These are phyloP conservation scores for Jordanella pulchra DNA, from an alignment of 2,797 vertebrate species.

Conservation along the genomic window DNA sequence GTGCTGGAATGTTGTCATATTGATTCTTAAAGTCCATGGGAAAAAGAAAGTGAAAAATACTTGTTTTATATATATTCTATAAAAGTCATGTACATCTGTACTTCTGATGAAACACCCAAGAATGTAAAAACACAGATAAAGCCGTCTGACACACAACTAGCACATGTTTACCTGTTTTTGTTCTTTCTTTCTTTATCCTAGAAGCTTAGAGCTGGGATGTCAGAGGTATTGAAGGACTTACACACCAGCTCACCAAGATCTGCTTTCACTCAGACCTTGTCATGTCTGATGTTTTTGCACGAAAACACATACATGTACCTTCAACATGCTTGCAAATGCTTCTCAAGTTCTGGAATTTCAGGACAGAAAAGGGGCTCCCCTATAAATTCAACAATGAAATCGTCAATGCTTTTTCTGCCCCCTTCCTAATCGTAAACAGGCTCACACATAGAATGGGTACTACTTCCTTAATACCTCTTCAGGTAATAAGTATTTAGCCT, in stretches of 20 bases:
- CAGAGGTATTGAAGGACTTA: slow-evolving; percentile 70
- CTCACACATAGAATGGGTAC: slow-evolving; percentile 70
- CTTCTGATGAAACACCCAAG: slow-evolving; percentile 35
- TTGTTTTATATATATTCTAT: slow-evolving; percentile 22
- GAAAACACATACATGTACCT: slow-evolving; percentile 62
- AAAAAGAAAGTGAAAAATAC: slow-evolving; percentile 19
- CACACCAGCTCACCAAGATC: slow-evolving; percentile 62
- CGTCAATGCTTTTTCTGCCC: slow-evolving; percentile 63
- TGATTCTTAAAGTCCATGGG: slow-evolving; percentile 44
- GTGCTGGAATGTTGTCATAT: slow-evolving; percentile 44
- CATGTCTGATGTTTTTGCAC: slow-evolving; percentile 67
- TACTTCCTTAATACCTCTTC: slow-evolving; percentile 83
- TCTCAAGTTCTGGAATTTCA: slow-evolving; percentile 70
- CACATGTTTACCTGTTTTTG: slow-evolving; percentile 70
- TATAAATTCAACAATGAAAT: slow-evolving; percentile 79
- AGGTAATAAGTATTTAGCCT: slow-evolving; percentile 86
- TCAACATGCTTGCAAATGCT: slow-evolving; percentile 56
- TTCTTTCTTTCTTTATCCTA: slow-evolving; percentile 72
- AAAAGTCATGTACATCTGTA: slow-evolving; percentile 30
- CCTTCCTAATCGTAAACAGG: slow-evolving; percentile 81
- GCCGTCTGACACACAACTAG: slow-evolving; percentile 47
- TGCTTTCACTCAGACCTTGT: slow-evolving; percentile 74
- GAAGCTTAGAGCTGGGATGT: slow-evolving; percentile 67
- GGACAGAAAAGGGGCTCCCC: slow-evolving; percentile 67
- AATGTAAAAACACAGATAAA: slow-evolving; percentile 47